Evolutionary conservation across 2,797 vertebrate species (phyloP).

Genomic region (Tragelaphus eurycerus): DNA sequence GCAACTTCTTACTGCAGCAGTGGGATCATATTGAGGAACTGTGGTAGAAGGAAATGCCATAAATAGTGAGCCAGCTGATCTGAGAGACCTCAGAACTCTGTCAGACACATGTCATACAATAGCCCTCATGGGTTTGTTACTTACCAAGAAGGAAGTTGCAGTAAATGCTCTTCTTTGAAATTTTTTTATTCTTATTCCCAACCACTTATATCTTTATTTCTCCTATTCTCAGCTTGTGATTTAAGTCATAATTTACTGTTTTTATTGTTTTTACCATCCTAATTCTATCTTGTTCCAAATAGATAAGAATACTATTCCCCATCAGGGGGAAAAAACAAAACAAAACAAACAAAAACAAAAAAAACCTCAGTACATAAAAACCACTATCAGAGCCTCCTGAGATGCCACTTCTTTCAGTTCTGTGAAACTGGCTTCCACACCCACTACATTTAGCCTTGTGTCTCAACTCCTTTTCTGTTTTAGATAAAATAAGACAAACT

Average conservation of each 20-base stretch:
- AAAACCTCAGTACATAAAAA: not conserved
- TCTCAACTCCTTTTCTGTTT: not conserved
- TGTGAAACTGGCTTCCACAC: not conserved
- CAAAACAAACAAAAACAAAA: not conserved
- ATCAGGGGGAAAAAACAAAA: too few species aligned
- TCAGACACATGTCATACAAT: not conserved
- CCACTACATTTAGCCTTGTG: not conserved
- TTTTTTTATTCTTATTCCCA: not conserved
- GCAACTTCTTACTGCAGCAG: fast-evolving
- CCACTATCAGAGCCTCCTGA: not conserved
- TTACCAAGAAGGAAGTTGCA: not conserved
- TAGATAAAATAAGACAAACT: not conserved
- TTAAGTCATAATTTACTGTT: not conserved
- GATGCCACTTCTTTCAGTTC: not conserved
- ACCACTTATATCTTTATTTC: not conserved
- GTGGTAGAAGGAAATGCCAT: not conserved
- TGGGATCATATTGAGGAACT: not conserved
- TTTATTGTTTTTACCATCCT: not conserved
- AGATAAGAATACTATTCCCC: not conserved
- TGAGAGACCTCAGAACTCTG: not conserved
- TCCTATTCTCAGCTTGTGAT: not conserved
- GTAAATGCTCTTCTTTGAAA: not conserved
- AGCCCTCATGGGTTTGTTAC: not conserved
- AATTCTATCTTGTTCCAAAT: not conserved
- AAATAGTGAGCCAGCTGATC: not conserved